A percentile compares a stretch with the other conserved stretches of the same genome.
Evolutionary conservation across 1,140 invertebrate species (phyloP).

Genomic region (Lepidotrigona ventralis): DNA sequence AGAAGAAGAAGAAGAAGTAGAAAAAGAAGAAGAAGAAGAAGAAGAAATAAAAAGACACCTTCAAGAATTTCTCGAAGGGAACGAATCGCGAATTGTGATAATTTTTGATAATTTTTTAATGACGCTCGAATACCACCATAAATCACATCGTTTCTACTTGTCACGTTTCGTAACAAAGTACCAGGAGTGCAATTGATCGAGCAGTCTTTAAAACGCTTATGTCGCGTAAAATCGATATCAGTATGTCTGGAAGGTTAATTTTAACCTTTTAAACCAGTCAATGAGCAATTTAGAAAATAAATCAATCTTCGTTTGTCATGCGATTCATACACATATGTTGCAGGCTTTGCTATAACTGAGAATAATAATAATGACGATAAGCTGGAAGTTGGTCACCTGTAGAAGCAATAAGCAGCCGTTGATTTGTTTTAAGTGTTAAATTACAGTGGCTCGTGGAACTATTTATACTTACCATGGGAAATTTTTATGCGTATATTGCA

Average conservation of each 20-base stretch:
- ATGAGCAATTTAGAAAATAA: conserved; percentile 35
- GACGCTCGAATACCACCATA: conserved; percentile 8
- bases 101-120: conserved; percentile 51
- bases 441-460: neutral
- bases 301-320: conserved; percentile 1
- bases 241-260: neutral
- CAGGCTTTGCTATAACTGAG: conserved; percentile 1
- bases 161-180: neutral
- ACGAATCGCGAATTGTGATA: conserved; percentile 46
- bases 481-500: neutral
- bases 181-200: neutral
- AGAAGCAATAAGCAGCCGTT: conserved; percentile 37
- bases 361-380: neutral
- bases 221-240: neutral
- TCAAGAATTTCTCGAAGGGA: conserved; percentile 23
- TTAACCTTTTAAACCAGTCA: neutral
- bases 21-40: neutral
- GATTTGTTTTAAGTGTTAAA: conserved; percentile 5
- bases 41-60: conserved; percentile 20
- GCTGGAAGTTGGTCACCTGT: neutral
- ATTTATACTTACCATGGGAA: neutral
- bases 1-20: too few species aligned
- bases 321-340: neutral
- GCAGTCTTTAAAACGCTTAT: neutral
- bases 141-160: conserved; percentile 12